Percentiles rank a stretch among this genome's conserved stretches.
phyloP scores from a whole-genome alignment of 2,888 invertebrate genomes.

The Hermaeophaga mercurialis region DNA sequence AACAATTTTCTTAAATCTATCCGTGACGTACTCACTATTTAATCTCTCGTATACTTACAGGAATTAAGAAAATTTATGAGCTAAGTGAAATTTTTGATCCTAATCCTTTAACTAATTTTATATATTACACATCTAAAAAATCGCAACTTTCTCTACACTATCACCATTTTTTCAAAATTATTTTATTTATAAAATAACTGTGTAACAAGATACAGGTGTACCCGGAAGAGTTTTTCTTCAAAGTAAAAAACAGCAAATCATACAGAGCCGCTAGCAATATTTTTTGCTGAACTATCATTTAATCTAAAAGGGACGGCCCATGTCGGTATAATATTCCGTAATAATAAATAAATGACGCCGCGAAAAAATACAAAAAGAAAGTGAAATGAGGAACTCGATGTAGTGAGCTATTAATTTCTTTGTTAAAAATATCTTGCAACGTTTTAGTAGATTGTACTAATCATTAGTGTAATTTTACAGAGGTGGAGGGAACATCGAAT shows the following conservation, averaged over 20 bases:
- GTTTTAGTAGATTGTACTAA: background rate
- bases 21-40: too few relatives aligned
- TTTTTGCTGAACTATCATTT: background rate
- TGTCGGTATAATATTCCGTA: constrained; percentile 6
- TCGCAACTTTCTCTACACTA: background rate
- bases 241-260: background rate
- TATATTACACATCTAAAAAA: background rate
- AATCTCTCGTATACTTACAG: too few relatives aligned
- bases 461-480: background rate
- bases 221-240: background rate
- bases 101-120: too few relatives aligned
- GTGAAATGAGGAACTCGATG: background rate
- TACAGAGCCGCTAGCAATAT: background rate
- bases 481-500: too few relatives aligned
- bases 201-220: background rate
- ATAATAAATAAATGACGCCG: background rate
- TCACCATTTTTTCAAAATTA: too few relatives aligned
- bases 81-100: too few relatives aligned
- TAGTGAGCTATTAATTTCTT: constrained; percentile 7
- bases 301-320: constrained; percentile 1
- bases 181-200: too few relatives aligned
- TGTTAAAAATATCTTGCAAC: constrained; percentile 9
- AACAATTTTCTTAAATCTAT: too few relatives aligned
- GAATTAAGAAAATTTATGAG: too few relatives aligned
- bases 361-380: constrained; percentile 1